A percentile compares a stretch with the other conserved stretches of the same genome.
These are phyloP conservation scores for Drosophila cracens DNA, from an alignment of 2,888 invertebrate species.

Conservation along the genomic window DNA sequence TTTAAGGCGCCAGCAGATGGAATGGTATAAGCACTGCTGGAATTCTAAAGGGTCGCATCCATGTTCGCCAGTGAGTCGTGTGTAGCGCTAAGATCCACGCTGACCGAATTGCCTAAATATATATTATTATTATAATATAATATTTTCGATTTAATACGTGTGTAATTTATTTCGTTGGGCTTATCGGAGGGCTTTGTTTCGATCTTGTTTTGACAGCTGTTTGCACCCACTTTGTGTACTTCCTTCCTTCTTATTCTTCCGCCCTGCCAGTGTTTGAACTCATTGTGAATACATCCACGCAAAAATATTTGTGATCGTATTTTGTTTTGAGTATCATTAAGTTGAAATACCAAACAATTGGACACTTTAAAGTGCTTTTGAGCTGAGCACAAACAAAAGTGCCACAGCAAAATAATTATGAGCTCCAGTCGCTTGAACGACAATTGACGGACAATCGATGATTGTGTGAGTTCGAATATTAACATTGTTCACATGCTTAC, in stretches of 20 bases:
- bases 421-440: slow-evolving; percentile 25
- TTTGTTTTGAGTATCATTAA: slow-evolving; percentile 25
- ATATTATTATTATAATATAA: neutral
- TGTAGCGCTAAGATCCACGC: neutral
- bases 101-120: neutral
- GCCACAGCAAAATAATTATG: slow-evolving; percentile 26
- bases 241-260: slow-evolving; percentile 34
- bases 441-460: slow-evolving; percentile 40
- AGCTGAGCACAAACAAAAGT: slow-evolving; percentile 38
- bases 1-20: slow-evolving; percentile 40
- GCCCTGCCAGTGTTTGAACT: slow-evolving; percentile 26
- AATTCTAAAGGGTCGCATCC: slow-evolving; percentile 27
- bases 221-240: slow-evolving; percentile 5
- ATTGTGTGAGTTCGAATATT: slow-evolving; percentile 26
- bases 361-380: slow-evolving; percentile 67
- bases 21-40: slow-evolving; percentile 68
- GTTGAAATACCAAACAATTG: slow-evolving; percentile 65
- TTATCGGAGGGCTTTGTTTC: slow-evolving; percentile 1
- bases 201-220: slow-evolving; percentile 26
- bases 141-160: neutral
- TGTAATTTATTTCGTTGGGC: neutral
- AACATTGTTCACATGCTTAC: slow-evolving; percentile 23
- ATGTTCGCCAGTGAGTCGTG: neutral
- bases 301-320: slow-evolving; percentile 25
- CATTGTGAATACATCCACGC: slow-evolving; percentile 4